Conservation (phyloP, 2,113 vertebrate species). For the Aspidoscelis tigris region DNA sequence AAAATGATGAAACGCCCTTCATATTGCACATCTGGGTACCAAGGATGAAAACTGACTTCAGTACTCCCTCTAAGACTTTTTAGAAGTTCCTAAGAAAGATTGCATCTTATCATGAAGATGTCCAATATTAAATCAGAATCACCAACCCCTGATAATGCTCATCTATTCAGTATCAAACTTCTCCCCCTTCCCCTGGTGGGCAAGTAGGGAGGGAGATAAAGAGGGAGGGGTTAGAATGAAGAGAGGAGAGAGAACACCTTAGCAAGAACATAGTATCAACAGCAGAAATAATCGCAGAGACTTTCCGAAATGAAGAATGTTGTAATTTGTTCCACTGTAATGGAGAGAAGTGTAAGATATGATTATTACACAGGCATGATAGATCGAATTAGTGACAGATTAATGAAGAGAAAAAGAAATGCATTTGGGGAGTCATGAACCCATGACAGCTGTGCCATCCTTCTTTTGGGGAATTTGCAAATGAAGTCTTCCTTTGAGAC, state of each 20-base stretch:
- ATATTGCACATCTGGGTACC: background rate
- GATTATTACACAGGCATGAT: conserved; percentile 60
- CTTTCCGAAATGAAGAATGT: conserved; percentile 59
- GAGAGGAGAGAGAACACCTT: background rate
- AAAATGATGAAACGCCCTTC: background rate
- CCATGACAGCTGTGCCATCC: conserved; percentile 49
- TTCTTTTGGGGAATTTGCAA: conserved; percentile 61
- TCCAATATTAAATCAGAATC: background rate
- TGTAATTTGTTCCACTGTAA: conserved; percentile 59
- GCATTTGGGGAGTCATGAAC: conserved; percentile 51
- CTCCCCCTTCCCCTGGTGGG: background rate
- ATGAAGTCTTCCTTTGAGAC: conserved; percentile 63
- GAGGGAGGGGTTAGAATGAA: background rate
- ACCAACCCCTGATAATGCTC: background rate
- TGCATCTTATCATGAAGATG: background rate
- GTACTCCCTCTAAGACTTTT: background rate
- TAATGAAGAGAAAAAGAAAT: conserved; percentile 72
- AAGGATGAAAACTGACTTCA: background rate
- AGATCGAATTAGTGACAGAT: conserved; percentile 69
- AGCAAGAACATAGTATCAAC: conserved; percentile 23
- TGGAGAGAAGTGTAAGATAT: conserved; percentile 67
- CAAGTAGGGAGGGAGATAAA: background rate
- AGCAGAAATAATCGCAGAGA: conserved; percentile 53
- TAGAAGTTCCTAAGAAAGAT: background rate
- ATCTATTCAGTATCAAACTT: background rate